Base-by-base conservation (phyloP, 2,797 vertebrate species). In the Anguilla pacifica region DNA sequence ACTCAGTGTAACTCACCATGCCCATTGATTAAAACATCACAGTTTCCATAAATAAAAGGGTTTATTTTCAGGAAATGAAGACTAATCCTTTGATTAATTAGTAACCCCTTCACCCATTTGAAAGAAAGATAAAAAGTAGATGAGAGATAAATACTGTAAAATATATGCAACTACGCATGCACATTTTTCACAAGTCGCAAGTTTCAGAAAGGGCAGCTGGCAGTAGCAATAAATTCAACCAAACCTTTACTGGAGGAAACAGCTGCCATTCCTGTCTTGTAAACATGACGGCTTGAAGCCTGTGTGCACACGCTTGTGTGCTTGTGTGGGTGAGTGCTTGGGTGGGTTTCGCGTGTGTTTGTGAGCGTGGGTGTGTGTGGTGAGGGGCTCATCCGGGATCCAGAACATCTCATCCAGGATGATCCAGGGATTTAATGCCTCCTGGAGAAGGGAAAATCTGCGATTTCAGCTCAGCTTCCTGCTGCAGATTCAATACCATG, bases 321-420 rank as follows among this genome's bases (percentile, higher is more conserved):
- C 43, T 46, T 46, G 43, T 46, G 43, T 46, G 43, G 13, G 10
- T 43, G 55, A 17, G 84, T 4, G 28, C 55, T 46, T 43, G 59
- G 25, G 10, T 67, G 35, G 72, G 28, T 74, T 74, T 28, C 28
- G 2, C 19, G 46, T 81, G 74, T 81, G 77, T 43, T 55, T n/a
- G 51, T 43, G 59, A 51, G 81, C 39, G 82, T 70, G 82, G 49
- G 19, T 86, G 87, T 83, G 77, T 86, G 59, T 31, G 67, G 85
- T 53, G 53, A 87, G 87, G 74, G 86, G 91, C 90, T 94, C 91
- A 92, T 91, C 61, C 39, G 86, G 90, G 90, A 92, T 93, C 87
- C 89, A 88, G 77, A 77, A 88, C 84, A 17, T 86, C 90, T 88
- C 74, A 88, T 88, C 85, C 86, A 74, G 82, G 91, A 93, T 92